Base-by-base conservation (phyloP, 2,113 vertebrate genomes). In the Halcyon senegalensis region DNA sequence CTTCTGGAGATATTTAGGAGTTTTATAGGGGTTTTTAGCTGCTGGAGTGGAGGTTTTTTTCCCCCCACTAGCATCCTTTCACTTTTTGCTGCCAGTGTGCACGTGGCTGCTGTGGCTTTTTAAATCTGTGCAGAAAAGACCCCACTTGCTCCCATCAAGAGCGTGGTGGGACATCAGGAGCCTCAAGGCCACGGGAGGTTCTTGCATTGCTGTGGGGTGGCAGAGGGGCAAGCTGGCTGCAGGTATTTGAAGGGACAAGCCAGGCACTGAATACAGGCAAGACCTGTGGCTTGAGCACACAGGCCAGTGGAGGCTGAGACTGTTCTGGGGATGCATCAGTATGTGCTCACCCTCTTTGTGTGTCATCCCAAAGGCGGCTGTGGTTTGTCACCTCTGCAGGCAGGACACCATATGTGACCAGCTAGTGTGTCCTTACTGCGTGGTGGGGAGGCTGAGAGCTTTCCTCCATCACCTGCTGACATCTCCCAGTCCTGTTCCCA, bases 341-440 rank as follows among this genome's bases (percentile, higher is more conserved):
- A 60, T 0, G 1, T 55, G 64, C 64, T 87, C 1, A 0, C 10
- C 51, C 63, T 80, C 53, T 50, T 15, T 48, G 58, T 35, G 82
- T 92, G 60, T 86, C 83, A 80, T 55, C 77, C 90, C 88, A 30
- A 37, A 86, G 62, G 58, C 11, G 1, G 37, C 87, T 79, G 93
- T 89, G 90, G 92, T 93, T 94, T 97, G 91, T 93, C 94, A 89
- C 91, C 82, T 94, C 90, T 76, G 88, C 84, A 94, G 78, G 70
- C 24, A 0, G 60, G 86, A 77, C 80, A 43, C 68, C 7, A 14
- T 31, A 4, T 14, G 55, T 2, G 16, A 60, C 75, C 59, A 44
- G 53, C 74, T 84, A 74, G 30, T 4, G 0, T 53, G 73, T 70
- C 84, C 80, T 41, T 51, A 53, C 31, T 35, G 72, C 1, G 5